phyloP scores from a whole-genome alignment of 2,888 invertebrate species.

The Nemoura dubitans region DNA sequence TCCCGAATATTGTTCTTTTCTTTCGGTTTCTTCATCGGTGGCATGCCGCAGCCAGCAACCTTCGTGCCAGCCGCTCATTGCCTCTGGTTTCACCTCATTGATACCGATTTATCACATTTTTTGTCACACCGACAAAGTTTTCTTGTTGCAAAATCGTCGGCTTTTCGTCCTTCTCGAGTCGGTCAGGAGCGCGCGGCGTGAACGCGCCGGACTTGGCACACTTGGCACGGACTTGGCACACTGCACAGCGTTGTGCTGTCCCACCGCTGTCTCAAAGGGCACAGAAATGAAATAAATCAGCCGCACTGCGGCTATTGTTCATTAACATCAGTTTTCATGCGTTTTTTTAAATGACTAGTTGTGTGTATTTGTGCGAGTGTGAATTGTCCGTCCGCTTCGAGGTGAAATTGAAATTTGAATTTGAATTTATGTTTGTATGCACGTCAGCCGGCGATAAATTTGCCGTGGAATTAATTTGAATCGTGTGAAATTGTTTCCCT shows the following conservation, averaged over 20 bases:
- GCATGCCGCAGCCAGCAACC: not conserved
- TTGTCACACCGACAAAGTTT: not conserved
- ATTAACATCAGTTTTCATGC: not conserved
- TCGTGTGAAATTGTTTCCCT: not conserved
- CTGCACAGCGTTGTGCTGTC: not conserved
- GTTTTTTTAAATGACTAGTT: not conserved
- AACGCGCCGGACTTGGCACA: not conserved
- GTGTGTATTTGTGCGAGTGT: not conserved
- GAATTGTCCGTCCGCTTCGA: not conserved
- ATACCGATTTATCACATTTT: slow-evolving; percentile 7
- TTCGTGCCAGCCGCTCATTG: not conserved
- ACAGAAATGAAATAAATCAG: not conserved
- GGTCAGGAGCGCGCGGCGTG: not conserved
- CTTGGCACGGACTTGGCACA: not conserved
- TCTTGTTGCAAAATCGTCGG: not conserved
- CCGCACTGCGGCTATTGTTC: not conserved
- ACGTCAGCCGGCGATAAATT: not conserved
- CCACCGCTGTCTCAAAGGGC: not conserved
- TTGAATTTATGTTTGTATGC: not conserved
- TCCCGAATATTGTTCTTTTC: not conserved
- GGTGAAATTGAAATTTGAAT: not conserved
- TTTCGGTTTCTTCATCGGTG: not conserved
- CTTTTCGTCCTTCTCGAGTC: not conserved
- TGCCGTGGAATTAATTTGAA: not conserved
- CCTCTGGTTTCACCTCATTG: not conserved